phyloP scores from a whole-genome alignment of 2,113 vertebrate genomes.

The Pterocles orientalis region DNA sequence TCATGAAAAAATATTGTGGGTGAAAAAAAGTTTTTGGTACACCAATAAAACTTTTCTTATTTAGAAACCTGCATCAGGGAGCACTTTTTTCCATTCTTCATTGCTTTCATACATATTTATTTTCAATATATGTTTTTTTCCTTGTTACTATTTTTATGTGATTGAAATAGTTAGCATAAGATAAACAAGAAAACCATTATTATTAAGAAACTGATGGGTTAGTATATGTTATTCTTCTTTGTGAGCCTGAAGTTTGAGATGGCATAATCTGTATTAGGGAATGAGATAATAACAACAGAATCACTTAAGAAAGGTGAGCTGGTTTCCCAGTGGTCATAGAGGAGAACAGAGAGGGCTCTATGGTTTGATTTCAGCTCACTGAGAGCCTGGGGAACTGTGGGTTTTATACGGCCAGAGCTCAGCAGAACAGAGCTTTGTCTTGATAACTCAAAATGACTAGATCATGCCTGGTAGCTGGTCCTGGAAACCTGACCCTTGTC shows the following conservation, averaged over 20 bases:
- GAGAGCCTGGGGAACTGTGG: not conserved
- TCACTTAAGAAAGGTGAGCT: not conserved
- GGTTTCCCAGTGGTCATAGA: not conserved
- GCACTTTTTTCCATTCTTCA: not conserved
- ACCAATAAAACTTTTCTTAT: not conserved
- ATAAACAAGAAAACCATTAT: not conserved
- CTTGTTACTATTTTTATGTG: not conserved
- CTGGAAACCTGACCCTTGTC: conserved; percentile 62
- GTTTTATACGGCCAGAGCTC: not conserved
- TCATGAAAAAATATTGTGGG: not conserved
- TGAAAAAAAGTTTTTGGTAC: fast-evolving
- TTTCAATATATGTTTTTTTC: not conserved
- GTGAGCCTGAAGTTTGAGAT: not conserved
- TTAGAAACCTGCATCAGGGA: not conserved
- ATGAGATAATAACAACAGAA: not conserved
- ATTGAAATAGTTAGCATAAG: not conserved
- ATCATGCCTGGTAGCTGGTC: conserved; percentile 61
- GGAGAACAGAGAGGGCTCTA: not conserved
- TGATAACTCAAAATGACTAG: conserved; percentile 62
- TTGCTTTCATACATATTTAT: not conserved
- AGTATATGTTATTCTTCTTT: not conserved
- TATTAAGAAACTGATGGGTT: not conserved
- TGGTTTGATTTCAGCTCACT: not conserved
- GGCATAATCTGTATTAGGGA: not conserved
- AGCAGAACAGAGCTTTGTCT: conserved; percentile 36